Evolutionary conservation across 2,797 vertebrate genomes (phyloP).

Genomic region (Amblyopsis hoosieri): DNA sequence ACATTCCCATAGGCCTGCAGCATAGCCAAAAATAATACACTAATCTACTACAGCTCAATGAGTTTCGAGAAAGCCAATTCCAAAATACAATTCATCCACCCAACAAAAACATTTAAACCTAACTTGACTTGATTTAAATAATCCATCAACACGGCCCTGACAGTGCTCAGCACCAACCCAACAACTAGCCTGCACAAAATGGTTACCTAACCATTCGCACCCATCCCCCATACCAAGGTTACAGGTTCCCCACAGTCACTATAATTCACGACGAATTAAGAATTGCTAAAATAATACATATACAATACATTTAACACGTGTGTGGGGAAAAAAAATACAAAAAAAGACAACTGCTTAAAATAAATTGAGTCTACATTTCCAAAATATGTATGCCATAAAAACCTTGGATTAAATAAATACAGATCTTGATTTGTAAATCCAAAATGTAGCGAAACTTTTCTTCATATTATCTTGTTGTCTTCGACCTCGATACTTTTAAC

Average conservation of each 20-base stretch:
- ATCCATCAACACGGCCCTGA: not conserved
- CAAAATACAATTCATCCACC: no score
- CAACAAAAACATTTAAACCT: no score
- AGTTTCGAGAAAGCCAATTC: no score
- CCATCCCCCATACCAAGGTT: conserved; percentile 84
- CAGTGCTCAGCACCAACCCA: conserved; percentile 2
- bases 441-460: conserved; percentile 64
- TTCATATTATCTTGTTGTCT: conserved; percentile 74
- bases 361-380: not conserved
- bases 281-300: not conserved
- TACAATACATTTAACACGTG: not conserved
- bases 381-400: conserved; percentile 24
- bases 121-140: not conserved
- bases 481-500: conserved; percentile 78
- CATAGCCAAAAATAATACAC: no score
- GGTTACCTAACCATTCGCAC: conserved; percentile 65
- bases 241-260: conserved; percentile 71
- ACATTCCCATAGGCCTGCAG: no score
- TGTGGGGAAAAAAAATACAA: conserved; percentile 18
- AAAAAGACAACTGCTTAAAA: conserved; percentile 15
- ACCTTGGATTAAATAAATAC: conserved; percentile 30
- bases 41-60: no score
- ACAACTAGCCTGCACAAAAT: conserved; percentile 24
- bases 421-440: conserved; percentile 58
- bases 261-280: conserved; percentile 3